Evolutionary conservation across 53 echinoderm and acorn worm species (phyloP), one percentile per base, ranked within the genome.

Genomic region (Patiria pectinifera): DNA sequence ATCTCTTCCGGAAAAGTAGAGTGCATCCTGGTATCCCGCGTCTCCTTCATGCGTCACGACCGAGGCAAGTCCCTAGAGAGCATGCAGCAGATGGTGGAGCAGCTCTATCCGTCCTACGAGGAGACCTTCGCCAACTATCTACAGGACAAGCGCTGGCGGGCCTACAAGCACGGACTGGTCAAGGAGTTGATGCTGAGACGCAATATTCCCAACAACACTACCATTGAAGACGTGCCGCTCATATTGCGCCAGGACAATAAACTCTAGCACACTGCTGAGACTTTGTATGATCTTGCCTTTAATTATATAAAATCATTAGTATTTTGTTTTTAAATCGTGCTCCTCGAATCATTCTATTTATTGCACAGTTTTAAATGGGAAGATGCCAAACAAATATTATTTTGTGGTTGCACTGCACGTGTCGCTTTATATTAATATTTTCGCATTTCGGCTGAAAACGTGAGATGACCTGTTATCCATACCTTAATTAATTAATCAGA

Each of bases 31-130:
- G 96, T 96, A 0, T 93, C 94, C 13, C 80, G 94, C 18, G 96
- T 97, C 4, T 96, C 96, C 8, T 98, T 98, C 85, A 88, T 95
- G 93, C 93, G 96, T 3, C 99, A 98, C 69, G 92, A 98, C 60
- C 86, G 97, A 14, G 99, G 99, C 49, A 94, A 89, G 15, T 93
- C 95, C 82, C 85, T 98, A 18, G 93, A 92, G 21, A 86, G 91
- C 23, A 98, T 98, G 95, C 92, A 94, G 82, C 46, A 59, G 10
- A 71, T 44, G 14, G 93, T 95, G 11, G 86, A 91, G 45, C 85
- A 95, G 15, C 62, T 94, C 4, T 95, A 84, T 62, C 99, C 97
- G 10, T 94, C 93, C 4, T 91, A 96, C 86, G 96, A 98, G 72
- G 92, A 94, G 23, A 84, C 95, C 18, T 97, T 98, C 77, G 46